Evolutionary conservation across 2,797 vertebrate genomes (phyloP).

Genomic region (Acridotheres tristis): DNA sequence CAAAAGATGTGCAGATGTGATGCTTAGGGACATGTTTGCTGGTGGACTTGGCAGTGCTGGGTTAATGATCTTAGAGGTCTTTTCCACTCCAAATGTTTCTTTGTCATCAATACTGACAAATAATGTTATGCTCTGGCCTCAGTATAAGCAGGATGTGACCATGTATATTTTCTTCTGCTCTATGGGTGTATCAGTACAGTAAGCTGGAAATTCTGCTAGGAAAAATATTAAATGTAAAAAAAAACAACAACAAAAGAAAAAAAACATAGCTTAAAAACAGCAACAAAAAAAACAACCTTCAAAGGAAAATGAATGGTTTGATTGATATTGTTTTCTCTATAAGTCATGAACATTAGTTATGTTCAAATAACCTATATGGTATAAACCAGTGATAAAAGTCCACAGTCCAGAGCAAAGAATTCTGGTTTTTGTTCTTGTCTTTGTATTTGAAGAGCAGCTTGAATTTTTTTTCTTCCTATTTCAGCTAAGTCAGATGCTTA

Average conservation of each 20-base stretch:
- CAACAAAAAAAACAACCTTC: neutral
- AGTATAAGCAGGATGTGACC: neutral
- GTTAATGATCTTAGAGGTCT: neutral
- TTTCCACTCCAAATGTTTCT: neutral
- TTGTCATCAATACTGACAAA: neutral
- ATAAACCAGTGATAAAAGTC: neutral
- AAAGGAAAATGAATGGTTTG: constrained; percentile 24
- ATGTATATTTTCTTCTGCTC: neutral
- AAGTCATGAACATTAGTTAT: neutral
- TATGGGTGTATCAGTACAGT: neutral
- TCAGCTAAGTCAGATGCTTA: neutral
- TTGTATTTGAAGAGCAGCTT: neutral
- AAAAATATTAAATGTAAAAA: neutral
- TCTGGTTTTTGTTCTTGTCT: neutral
- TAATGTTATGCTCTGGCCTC: neutral
- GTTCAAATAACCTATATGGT: constrained; percentile 27
- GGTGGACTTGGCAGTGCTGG: neutral
- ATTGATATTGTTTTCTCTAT: constrained; percentile 17
- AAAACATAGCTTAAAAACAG: rapidly evolving
- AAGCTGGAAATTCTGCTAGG: neutral
- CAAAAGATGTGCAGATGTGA: neutral
- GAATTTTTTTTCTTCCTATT: constrained; percentile 25
- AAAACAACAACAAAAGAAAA: too few relatives aligned
- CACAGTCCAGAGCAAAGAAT: neutral
- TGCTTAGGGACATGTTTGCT: neutral